Base-by-base conservation (phyloP, 2,113 vertebrate species). In the Etheostoma spectabile region DNA sequence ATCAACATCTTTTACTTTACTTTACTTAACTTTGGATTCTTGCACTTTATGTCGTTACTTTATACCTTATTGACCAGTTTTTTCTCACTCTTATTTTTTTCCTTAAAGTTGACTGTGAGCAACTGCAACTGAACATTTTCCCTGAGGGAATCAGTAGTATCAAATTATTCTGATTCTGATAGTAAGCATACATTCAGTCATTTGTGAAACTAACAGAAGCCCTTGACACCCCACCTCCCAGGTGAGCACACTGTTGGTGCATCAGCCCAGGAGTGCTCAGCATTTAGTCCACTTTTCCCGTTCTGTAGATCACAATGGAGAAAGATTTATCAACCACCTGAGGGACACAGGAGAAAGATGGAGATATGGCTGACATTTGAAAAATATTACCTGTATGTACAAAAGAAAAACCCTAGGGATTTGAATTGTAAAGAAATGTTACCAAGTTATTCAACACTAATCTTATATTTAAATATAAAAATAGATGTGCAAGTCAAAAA, bases 311-410 rank as follows among this genome's bases (percentile, higher is more conserved):
- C 6, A 97, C 92, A 1, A 97, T 83, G 2, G 95, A 97, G 92
- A 98, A 96, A 7, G 97, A 98, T 83, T 98, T 97, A 88, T 97
- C 97, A 96, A 96, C 97, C 97, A 97, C 77, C 97, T 98, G 90
- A 5, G 24, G 51, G 2, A 48, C 0, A 59, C 3, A 70, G 3
- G 24, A 18, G 12, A 77, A 13, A 62, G 5, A 30, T 1, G 2
- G 15, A 69, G 14, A 27, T 3, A 5, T 12, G 33, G 11, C 30
- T 8, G 19, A 45, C 71, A 55, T 0, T 4, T 60, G 30, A 21
- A 45, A 55, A 55, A 13, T 7, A 42, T 13, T 6, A 35, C 30
- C 59, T 21, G 33, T 2, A 62, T 42, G 21, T 42, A n/a, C 5
- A n/a, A 35, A 19, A 12, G 4, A 30, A 24, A 73, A 21, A 8